A percentile compares a stretch with the other conserved stretches of the same genome.
phyloP scores from a whole-genome alignment of 2,888 invertebrate genomes.

The Drosophila limbata region DNA sequence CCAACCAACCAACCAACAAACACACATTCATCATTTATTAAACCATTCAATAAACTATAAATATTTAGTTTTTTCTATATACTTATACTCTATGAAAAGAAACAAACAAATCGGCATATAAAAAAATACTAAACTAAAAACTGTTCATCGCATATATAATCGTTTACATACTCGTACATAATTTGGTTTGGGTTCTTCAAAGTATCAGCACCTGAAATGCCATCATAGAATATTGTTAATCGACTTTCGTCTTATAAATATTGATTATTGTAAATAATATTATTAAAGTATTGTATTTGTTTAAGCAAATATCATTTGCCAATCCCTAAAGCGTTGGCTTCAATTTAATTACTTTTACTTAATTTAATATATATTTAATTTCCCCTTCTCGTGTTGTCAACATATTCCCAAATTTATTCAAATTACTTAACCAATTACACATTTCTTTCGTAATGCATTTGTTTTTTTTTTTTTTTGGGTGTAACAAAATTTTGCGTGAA shows the following conservation, averaged over 20 bases:
- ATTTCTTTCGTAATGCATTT: conserved; percentile 20
- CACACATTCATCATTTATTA: conserved; percentile 48
- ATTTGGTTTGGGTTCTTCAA: conserved; percentile 77
- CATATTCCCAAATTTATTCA: conserved; percentile 23
- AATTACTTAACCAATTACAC: conserved; percentile 16
- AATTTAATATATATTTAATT: conserved; percentile 12
- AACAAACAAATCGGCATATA: conserved; percentile 31
- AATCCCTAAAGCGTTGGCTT: conserved; percentile 18
- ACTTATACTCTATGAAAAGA: conserved; percentile 7
- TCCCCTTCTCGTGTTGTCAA: conserved; percentile 35
- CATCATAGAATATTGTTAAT: conserved; percentile 35
- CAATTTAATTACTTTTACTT: conserved; percentile 21
- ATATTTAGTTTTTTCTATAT: conserved; percentile 19
- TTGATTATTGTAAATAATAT: conserved; percentile 56
- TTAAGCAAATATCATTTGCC: conserved; percentile 41
- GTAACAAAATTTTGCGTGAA: conserved; percentile 80
- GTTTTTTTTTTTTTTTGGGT: conserved; percentile 78
- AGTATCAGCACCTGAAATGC: conserved; percentile 45
- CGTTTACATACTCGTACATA: conserved; percentile 51
- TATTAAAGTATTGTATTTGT: conserved; percentile 31
- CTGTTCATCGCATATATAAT: conserved; percentile 48
- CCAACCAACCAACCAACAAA: conserved; percentile 30
- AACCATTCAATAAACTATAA: conserved; percentile 47
- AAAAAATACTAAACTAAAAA: conserved; percentile 26
- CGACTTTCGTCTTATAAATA: conserved; percentile 23